Evolutionary conservation across 2,113 vertebrate species (phyloP), one percentile per base, ranked within the genome.

Genomic region (Aldabrachelys gigantea): DNA sequence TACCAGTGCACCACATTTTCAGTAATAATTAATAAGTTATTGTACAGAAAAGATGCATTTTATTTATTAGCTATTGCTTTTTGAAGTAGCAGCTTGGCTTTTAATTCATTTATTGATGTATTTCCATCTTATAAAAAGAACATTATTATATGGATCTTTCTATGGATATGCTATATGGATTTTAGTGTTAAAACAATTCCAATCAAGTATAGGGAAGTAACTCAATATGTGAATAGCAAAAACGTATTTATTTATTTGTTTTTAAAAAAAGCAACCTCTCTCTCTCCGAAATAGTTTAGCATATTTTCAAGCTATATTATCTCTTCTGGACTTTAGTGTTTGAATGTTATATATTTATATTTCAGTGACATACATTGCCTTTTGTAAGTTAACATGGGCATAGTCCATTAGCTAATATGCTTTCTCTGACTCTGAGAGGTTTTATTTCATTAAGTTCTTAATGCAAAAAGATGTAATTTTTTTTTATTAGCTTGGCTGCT

Each of bases 401-500:
- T 95, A 93, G 94, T 91, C 3, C 59, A 35, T 88, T 41, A 82
- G 27, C 92, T 75, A 22, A 57, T 84, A 89, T 87, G 87, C 92
- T 65, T 95, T 92, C 69, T 89, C 72, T 59, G 62, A 89, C 91
- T 92, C 38, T 35, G 0, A 92, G 93, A 85, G 96, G 44, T 92
- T 97, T 96, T 92, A 88, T 98, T 97, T 96, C 85, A 93, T 97
- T 94, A 94, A 90, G 86, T 95, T 97, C 41, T 79, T 75, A 94
- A 92, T 82, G 84, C 95, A 69, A 72, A 96, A 89, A 86, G 89
- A 38, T 81, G 69, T 79, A 90, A 90, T 91, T 92, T 82, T 90
- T 84, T 47, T 54, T 93, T 93, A 76, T 97, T 93, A 95, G 97
- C 83, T 83, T 0, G 80, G 6, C 89, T 78, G 96, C 96, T 94